Base-by-base conservation (phyloP, 1,140 invertebrate species). In the Drosophila mojavensis region DNA sequence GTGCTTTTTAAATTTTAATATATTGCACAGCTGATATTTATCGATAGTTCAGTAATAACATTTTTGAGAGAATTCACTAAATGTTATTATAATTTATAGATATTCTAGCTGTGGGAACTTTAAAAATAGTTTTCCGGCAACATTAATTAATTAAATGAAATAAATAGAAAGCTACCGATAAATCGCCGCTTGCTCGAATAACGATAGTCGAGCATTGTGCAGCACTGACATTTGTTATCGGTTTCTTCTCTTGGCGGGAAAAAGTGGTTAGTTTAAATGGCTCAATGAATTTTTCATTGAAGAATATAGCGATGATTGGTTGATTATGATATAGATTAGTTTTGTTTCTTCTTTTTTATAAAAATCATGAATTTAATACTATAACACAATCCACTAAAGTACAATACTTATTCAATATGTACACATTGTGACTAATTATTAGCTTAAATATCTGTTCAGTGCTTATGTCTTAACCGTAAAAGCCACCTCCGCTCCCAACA, bases 401-500 rank as follows among this genome's bases (percentile, higher is more conserved):
- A 60, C 28, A 47, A 39, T 20, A 54, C 72, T 78, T 88, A 89
- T 64, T 15, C 6, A 67, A 64, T 81, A 64, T 61, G 4, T 65
- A 79, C 51, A 79, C 4, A 61, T 54, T 30, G 5, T 26, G 13
- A 58, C 24, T 67, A 48, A 77, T 45, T 24, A 24, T 24, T 43
- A 74, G 30, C 28, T 68, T 65, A 78, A 20, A 47, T 50, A 59
- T 58, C 47, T 62, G 55, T 47, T 48, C 48, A 73, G 50, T 56
- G n/a, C 33, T 39, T 33, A 26, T 13, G 6, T 33, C 20, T 84
- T 66, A 88, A 41, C 84, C 84, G 20, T 89, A 88, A 39, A 78
- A 88, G 17, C 84, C 77, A 10, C 73, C 69, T 50, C 77, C 78
- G 28, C 63, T 59, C 45, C 89, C 77, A 24, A 68, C 80, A 80